A percentile compares a stretch with the other conserved stretches of the same genome.
These are phyloP conservation scores for Tapirus indicus DNA, from an alignment of 2,797 vertebrate species.

Conservation along the genomic window DNA sequence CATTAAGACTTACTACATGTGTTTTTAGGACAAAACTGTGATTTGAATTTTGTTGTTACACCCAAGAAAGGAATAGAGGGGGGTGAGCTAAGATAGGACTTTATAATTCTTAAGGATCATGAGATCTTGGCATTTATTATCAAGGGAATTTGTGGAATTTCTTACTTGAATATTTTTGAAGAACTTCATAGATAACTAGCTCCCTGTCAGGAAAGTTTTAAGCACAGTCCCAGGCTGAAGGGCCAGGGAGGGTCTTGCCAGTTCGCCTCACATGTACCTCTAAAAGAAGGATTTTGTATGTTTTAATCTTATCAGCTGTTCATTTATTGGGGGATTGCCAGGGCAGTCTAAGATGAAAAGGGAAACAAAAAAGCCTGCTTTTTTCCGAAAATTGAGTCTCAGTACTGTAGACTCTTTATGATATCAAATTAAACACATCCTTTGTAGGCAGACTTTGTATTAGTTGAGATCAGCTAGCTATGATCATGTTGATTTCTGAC, in stretches of 20 bases:
- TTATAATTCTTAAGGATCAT: background rate
- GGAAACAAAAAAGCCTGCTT: background rate
- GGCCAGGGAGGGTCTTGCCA: background rate
- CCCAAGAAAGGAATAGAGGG: background rate
- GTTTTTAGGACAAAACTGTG: background rate
- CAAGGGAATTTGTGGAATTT: background rate
- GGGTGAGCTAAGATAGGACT: background rate
- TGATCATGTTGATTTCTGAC: background rate
- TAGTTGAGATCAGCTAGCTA: background rate
- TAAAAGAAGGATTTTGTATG: background rate
- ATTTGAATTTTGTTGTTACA: background rate
- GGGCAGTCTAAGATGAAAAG: background rate
- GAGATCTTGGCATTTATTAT: background rate
- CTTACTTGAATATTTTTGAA: conserved; percentile 30
- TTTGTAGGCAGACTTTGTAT: background rate
- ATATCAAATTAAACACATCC: background rate
- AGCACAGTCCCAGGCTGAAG: background rate
- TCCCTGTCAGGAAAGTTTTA: background rate
- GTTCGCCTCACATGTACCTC: background rate
- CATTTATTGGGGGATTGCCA: background rate
- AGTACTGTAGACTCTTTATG: background rate
- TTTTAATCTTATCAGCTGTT: conserved; percentile 34
- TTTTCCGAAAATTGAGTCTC: background rate
- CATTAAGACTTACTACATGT: background rate
- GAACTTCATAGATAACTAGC: background rate